Base-by-base conservation (phyloP, 1,140 invertebrate genomes). In the Venustaconcha ellipsiformis region DNA sequence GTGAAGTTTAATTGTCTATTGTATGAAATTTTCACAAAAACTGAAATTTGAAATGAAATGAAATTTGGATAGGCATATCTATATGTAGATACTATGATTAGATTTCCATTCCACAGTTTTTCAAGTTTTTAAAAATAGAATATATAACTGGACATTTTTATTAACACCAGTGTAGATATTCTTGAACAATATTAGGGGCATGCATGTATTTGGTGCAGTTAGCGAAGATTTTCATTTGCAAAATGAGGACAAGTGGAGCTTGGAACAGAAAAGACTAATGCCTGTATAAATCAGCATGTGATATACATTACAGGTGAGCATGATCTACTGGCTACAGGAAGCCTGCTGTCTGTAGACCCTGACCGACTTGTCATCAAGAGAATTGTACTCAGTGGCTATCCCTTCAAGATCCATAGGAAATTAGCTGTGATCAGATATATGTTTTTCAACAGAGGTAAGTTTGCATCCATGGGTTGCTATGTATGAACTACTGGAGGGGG, bases 351-450 rank as follows among this genome's bases (percentile, higher is more conserved):
- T 5, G 94, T 95, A 70, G 95, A 98, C 92, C 97, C 98, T 6
- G 94, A 99, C 88, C 93, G 99, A 85, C 91, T 99, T 67, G 91
- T 99, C 0, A 92, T 97, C 8, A 99, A 99, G 91, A 92, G 98
- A 79, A 93, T 95, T 56, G 94, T 99, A 20, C 92, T 99, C 2
- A 94, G 93, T 90, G 98, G 98, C 23, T 96, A 99, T 92, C 96
- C 97, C 1, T 97, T 96, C 84, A 99, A 99, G 92, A 95, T 95
- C 62, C 90, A 92, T 82, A 90, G 89, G 70, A 87, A 88, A 82
- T 95, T 94, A 23, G 96, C 96, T 14, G 95, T 97, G 1, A 93
- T 99, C 65, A 91, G 98, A 81, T 99, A 98, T 87, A 99, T 99
- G 98, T 99, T 99, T 91, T 99, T 97, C 90, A 96, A 98, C 90